Base-by-base conservation (phyloP, 2,888 invertebrate genomes). In the Drosophila mimica region DNA sequence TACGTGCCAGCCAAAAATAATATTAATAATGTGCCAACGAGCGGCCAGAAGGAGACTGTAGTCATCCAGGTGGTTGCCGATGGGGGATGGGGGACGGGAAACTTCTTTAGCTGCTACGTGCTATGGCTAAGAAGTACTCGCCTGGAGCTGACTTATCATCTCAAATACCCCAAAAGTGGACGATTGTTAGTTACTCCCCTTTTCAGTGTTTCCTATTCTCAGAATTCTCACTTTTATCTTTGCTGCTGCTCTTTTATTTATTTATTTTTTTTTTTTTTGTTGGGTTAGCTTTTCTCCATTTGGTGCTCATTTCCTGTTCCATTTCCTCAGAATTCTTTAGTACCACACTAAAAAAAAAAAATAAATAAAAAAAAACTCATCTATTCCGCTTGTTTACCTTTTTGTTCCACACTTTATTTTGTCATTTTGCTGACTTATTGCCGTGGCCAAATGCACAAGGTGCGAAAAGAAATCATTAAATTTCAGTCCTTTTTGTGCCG, bases 21-120 rank as follows among this genome's bases (percentile, higher is more conserved):
- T 85, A 88, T 88, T 85, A 88, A 85, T 85, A 85, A 88, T 83
- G 79, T 78, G 88, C 76, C 71, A 71, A 68, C 51, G 51, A 60
- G 36, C 51, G 56, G 69, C 15, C n/a, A 63, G 33, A 20, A 20
- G 65, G 28, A 40, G 49, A 38, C 28, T 38, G 17, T 38, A 51
- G 36, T 34, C 33, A 11, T 11, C 17, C 49, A 53, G 54, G 25
- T 36, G 54, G 8, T 11, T 28, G 43, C n/a, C 1, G 54, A 7
- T 11, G 25, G 43, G n/a, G 40, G 0, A 36, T 1, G 31, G 11
- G 8, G 33, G 30, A 3, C 9, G 34, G 33, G 30, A 1, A 11
- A 20, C 20, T 25, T 59, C 46, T 56, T 64, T 1, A 20, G 62
- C 33, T 40, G 43, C 38, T 52, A 79, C 80, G 81, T 74, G 81